A percentile compares a stretch with the other conserved stretches of the same genome.
phyloP scores from a whole-genome alignment of 2,888 invertebrate species.

The Xanthia togata region DNA sequence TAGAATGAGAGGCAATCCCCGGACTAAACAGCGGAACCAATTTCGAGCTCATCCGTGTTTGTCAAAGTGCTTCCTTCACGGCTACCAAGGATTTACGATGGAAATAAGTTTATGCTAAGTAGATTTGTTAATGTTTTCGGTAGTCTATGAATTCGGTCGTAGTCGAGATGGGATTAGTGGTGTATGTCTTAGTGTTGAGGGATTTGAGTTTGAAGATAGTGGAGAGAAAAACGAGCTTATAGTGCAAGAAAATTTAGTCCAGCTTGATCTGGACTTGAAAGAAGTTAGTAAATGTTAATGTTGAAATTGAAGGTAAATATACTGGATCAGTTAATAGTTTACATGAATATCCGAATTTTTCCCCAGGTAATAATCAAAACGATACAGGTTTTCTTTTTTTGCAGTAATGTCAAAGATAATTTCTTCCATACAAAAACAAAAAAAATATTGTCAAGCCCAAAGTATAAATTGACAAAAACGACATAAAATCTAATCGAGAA shows the following conservation, averaged over 20 bases:
- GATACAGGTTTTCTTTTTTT: not conserved
- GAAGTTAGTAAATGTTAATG: not conserved
- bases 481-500: conserved; percentile 67
- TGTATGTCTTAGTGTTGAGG: not conserved
- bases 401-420: not conserved
- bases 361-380: not conserved
- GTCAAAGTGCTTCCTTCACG: conserved; percentile 82
- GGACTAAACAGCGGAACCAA: conserved; percentile 88
- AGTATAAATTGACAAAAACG: not conserved
- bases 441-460: too few relatives aligned
- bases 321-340: not conserved
- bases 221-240: not conserved
- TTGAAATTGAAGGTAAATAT: not conserved
- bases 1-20: conserved; percentile 78
- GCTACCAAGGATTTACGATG: conserved; percentile 70
- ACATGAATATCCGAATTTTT: not conserved
- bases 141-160: conserved; percentile 1
- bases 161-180: not conserved
- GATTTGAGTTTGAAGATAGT: not conserved
- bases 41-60: conserved; percentile 87
- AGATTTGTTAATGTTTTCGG: conserved; percentile 37
- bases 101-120: conserved; percentile 54
- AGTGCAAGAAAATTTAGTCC: not conserved
- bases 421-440: not conserved
- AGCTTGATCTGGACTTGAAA: not conserved